Evolutionary conservation across 2,888 invertebrate species (phyloP), one percentile per base, ranked within the genome.

Genomic region (Carterocephalus palaemon): DNA sequence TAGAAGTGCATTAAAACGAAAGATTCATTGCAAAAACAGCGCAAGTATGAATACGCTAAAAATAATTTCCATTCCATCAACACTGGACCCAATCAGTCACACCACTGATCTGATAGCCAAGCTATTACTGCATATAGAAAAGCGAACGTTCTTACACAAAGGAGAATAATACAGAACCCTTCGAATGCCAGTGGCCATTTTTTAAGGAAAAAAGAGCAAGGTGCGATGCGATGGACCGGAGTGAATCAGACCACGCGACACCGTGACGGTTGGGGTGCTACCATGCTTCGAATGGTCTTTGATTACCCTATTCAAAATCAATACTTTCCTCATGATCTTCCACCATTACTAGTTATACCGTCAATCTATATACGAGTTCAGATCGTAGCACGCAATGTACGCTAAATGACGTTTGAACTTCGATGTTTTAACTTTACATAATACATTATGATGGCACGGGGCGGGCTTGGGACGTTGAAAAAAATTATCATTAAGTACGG

Each of bases 221-320:
- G 85, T 83, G 82, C 85, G 64, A 53, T 69, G 67, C 85, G 64
- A 52, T 69, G 67, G 70, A 76, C 67, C 79, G 74, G 57, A 61
- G 65, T 69, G 67, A 80, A 81, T 81, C 71, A 50, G 67, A 68
- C 63, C 80, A 82, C 85, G 83, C 82, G 85, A 79, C 78, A 75
- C 73, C 84, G 81, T 82, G 82, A 83, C 83, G 55, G 54, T 53
- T 53, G 63, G 64, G 73, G 72, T 72, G 75, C 76, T 70, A 67
- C 62, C 65, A 65, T 66, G 66, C 68, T 62, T n/a, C 56, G 63
- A 49, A 61, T 57, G 58, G 51, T 46, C 38, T 48, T 50, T 48
- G 46, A 49, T 46, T 54, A 56, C 48, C 22, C n/a, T 38, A 43
- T 48, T 34, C 42, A 26, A 26, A 7, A 12, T 38, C 37, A 41